phyloP scores from a whole-genome alignment of 1,140 invertebrate species.

The Apis laboriosa region DNA sequence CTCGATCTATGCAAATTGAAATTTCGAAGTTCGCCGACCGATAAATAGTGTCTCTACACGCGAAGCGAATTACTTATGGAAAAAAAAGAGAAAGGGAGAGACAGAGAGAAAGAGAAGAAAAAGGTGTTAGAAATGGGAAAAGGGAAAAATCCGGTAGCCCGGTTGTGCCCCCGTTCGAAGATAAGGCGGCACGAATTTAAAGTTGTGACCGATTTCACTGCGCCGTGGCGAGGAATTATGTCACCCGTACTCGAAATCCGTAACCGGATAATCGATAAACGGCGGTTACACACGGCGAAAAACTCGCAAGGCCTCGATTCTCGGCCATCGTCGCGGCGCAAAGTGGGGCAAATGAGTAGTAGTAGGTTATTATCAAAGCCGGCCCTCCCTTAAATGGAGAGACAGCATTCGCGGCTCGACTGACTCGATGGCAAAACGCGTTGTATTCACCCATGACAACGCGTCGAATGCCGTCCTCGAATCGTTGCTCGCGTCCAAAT shows the following conservation, averaged over 20 bases:
- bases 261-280: constrained; percentile 62
- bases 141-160: neutral
- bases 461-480: neutral
- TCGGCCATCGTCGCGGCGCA: constrained; percentile 7
- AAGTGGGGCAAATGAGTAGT: constrained; percentile 66
- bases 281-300: constrained; percentile 19
- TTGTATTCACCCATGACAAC: neutral
- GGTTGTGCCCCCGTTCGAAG: no score
- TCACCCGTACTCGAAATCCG: constrained; percentile 48
- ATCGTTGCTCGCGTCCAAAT: constrained; percentile 14
- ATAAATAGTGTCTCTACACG: accelerated
- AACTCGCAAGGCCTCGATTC: constrained; percentile 52
- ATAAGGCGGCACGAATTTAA: neutral
- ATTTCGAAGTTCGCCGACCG: neutral
- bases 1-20: neutral
- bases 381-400: constrained; percentile 67
- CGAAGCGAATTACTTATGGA: neutral
- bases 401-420: constrained; percentile 61
- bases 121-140: neutral
- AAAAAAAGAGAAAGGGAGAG: no score
- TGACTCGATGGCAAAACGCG: constrained; percentile 26
- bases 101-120: no score
- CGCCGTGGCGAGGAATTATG: constrained; percentile 37
- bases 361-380: constrained; percentile 68
- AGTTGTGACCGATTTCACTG: constrained; percentile 13